These are phyloP conservation scores for Paralvinella palmiformis DNA, from an alignment of 1,140 invertebrate genomes.

Conservation along the genomic window DNA sequence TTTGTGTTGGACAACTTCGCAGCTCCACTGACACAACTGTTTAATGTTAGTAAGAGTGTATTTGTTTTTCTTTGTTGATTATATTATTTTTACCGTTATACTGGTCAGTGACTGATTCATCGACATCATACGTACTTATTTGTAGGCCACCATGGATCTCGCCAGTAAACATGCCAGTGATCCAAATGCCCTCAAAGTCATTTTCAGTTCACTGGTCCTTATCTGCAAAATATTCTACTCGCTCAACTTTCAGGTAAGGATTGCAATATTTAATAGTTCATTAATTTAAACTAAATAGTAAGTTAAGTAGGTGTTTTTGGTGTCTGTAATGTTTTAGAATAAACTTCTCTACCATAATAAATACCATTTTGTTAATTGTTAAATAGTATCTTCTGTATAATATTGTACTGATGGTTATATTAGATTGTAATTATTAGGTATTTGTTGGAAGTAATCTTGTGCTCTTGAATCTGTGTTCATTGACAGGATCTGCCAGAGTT, in stretches of 20 bases:
- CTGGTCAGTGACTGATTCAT: not conserved
- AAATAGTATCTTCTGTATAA: too few species aligned
- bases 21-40: conserved; percentile 83
- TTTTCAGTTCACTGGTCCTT: conserved; percentile 81
- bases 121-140: conserved; percentile 24
- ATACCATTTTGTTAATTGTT: too few species aligned
- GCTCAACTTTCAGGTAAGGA: conserved; percentile 81
- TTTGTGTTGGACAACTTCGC: conserved; percentile 91
- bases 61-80: conserved; percentile 20
- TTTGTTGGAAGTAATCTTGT: too few species aligned
- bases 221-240: conserved; percentile 97
- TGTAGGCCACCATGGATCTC: conserved; percentile 77
- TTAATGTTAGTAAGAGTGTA: conserved; percentile 56
- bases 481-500: conserved; percentile 88
- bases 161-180: conserved; percentile 72
- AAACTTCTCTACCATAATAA: too few species aligned
- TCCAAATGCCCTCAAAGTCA: conserved; percentile 72
- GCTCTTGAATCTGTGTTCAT: too few species aligned
- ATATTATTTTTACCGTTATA: not conserved
- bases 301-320: too few species aligned
- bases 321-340: too few species aligned
- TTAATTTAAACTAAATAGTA: too few species aligned
- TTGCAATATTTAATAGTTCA: too few species aligned
- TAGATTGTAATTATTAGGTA: too few species aligned
- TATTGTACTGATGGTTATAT: too few species aligned